Percentiles rank a stretch among this genome's conserved stretches.
Evolutionary conservation across 1,140 invertebrate species (phyloP).

Genomic region (Nasonia vitripennis): DNA sequence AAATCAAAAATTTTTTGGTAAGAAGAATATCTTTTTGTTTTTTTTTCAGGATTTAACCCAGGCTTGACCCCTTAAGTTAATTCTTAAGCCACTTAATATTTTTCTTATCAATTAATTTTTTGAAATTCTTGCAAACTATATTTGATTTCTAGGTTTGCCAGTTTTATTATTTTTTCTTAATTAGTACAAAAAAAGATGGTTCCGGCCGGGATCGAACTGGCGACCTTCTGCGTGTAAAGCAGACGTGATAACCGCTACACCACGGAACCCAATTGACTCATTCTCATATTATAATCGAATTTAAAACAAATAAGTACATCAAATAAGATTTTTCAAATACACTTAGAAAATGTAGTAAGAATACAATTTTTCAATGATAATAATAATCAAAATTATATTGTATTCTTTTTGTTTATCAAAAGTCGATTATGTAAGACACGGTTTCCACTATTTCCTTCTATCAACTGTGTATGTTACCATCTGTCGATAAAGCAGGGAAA

Average conservation of each 20-base stretch:
- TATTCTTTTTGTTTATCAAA: too few species aligned
- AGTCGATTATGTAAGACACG: too few species aligned
- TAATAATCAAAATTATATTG: not conserved
- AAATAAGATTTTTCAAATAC: not conserved
- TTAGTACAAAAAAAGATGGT: constrained; percentile 72
- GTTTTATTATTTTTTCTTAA: too few species aligned
- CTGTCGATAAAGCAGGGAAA: not conserved
- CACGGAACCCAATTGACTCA: constrained; percentile 58
- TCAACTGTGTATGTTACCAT: not conserved
- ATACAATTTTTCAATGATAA: not conserved
- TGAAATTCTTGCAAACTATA: too few species aligned
- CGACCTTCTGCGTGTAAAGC: constrained; percentile 88
- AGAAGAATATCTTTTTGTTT: too few species aligned
- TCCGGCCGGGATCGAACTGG: constrained; percentile 88
- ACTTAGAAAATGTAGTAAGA: not conserved
- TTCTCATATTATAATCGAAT: not conserved
- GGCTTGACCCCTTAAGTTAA: too few species aligned
- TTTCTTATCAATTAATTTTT: too few species aligned
- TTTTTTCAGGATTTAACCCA: too few species aligned
- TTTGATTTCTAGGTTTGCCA: too few species aligned
- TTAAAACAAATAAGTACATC: not conserved
- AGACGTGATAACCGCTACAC: constrained; percentile 69
- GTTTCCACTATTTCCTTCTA: not conserved
- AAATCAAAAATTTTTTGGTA: too few species aligned
- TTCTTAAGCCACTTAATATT: too few species aligned